Evolutionary conservation across 2,888 invertebrate genomes (phyloP).

Genomic region (Hyposoter didymator): DNA sequence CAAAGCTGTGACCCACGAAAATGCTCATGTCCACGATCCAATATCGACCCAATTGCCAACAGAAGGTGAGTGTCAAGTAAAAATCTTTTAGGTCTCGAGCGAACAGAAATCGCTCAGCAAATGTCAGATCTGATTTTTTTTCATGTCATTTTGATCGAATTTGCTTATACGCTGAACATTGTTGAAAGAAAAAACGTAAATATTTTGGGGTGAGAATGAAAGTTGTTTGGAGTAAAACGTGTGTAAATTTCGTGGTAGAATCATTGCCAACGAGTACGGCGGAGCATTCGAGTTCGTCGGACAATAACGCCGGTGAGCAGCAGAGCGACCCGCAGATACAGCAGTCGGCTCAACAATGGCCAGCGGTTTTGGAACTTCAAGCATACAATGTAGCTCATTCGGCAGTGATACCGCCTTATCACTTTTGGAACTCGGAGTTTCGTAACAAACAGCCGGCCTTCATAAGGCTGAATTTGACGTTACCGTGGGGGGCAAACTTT

Average conservation of each 20-base stretch:
- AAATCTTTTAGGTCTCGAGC: too few species aligned
- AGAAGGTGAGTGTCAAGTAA: slow-evolving; percentile 89
- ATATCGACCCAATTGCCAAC: slow-evolving; percentile 89
- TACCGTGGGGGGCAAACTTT: slow-evolving; percentile 97
- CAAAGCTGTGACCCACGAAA: slow-evolving; percentile 94
- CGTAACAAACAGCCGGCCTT: slow-evolving; percentile 95
- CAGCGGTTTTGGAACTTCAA: slow-evolving; percentile 91
- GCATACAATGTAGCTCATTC: slow-evolving; percentile 94
- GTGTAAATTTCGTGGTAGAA: slow-evolving; percentile 85
- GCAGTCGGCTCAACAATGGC: slow-evolving; percentile 92
- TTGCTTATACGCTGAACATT: background rate
- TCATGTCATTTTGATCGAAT: background rate
- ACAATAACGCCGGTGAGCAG: slow-evolving; percentile 86
- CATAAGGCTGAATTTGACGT: slow-evolving; percentile 94
- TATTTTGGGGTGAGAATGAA: background rate
- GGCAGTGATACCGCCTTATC: slow-evolving; percentile 94
- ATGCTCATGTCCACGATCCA: slow-evolving; percentile 91
- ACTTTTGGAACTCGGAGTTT: slow-evolving; percentile 97
- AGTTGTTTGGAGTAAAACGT: background rate
- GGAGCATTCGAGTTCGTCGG: slow-evolving; percentile 87
- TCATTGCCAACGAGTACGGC: slow-evolving; percentile 90
- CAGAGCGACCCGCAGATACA: slow-evolving; percentile 88
- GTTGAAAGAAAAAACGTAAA: background rate
- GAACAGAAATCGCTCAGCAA: too few species aligned
- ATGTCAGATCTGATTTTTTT: background rate